Conservation (phyloP, 2,113 vertebrate species). For the Tachycineta bicolor region DNA sequence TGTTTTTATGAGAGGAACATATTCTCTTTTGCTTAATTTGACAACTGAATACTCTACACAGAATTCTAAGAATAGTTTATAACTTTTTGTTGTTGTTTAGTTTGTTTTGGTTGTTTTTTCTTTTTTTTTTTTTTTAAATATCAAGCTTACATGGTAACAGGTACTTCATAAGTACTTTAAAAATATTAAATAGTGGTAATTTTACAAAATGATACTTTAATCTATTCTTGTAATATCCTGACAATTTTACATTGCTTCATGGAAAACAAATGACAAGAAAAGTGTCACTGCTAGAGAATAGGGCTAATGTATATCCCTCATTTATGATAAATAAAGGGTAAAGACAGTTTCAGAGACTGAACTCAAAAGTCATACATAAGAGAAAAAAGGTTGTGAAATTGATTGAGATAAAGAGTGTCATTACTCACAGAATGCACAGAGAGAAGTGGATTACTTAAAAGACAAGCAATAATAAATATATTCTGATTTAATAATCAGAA, state of each 20-base stretch:
- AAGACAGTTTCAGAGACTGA: not conserved
- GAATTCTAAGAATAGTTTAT: not conserved
- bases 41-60: not conserved
- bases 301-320: not conserved
- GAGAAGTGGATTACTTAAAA: constrained; percentile 3
- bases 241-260: not conserved
- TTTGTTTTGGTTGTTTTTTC: too few species aligned
- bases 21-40: not conserved
- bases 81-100: not conserved
- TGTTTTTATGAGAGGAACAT: not conserved
- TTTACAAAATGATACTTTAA: not conserved
- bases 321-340: not conserved
- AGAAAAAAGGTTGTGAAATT: constrained; percentile 9
- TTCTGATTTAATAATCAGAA: not conserved
- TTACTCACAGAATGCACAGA: not conserved
- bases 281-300: not conserved
- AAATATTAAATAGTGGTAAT: not conserved
- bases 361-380: not conserved
- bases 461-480: constrained; percentile 9
- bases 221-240: not conserved
- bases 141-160: fast-evolving
- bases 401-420: not conserved
- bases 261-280: not conserved
- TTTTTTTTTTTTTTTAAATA: not conserved
- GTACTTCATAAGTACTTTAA: not conserved